A percentile compares a stretch with the other conserved stretches of the same genome.
These are phyloP conservation scores for Coilia nasus DNA, from an alignment of 2,797 vertebrate genomes.

Conservation along the genomic window DNA sequence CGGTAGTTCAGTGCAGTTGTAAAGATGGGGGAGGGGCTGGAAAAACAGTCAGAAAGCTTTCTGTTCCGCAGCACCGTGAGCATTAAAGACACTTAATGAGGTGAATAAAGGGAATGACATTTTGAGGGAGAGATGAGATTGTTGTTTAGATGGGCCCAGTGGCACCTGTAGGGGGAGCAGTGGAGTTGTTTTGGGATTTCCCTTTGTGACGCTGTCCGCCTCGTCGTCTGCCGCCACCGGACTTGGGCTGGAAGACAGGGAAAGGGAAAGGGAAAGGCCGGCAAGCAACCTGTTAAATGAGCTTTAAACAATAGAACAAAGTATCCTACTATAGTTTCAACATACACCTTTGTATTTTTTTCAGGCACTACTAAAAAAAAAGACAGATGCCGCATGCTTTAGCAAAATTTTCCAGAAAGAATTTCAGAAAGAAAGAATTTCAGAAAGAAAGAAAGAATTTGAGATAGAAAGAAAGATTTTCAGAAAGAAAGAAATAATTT, in stretches of 20 bases:
- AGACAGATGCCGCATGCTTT: background rate
- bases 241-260: constrained; percentile 69
- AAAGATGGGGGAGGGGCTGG: constrained; percentile 14
- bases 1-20: constrained; percentile 30
- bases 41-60: background rate
- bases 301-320: background rate
- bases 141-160: constrained; percentile 69
- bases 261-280: constrained; percentile 8
- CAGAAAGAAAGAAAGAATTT: background rate
- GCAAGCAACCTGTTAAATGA: background rate
- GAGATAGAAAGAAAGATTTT: background rate
- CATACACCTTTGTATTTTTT: too few relatives aligned
- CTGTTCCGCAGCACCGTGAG: constrained; percentile 24
- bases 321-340: background rate
- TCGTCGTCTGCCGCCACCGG: constrained; percentile 75
- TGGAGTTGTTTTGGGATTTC: constrained; percentile 70
- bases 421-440: background rate
- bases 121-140: background rate
- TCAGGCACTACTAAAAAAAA: background rate
- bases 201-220: constrained; percentile 80
- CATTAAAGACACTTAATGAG: constrained; percentile 39
- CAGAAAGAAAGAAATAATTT: background rate
- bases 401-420: background rate
- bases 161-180: constrained; percentile 62
- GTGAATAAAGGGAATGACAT: constrained; percentile 24